Percentiles rank a stretch among this genome's conserved stretches.
Conservation (phyloP, 2,113 vertebrate genomes). For the Parus major region DNA sequence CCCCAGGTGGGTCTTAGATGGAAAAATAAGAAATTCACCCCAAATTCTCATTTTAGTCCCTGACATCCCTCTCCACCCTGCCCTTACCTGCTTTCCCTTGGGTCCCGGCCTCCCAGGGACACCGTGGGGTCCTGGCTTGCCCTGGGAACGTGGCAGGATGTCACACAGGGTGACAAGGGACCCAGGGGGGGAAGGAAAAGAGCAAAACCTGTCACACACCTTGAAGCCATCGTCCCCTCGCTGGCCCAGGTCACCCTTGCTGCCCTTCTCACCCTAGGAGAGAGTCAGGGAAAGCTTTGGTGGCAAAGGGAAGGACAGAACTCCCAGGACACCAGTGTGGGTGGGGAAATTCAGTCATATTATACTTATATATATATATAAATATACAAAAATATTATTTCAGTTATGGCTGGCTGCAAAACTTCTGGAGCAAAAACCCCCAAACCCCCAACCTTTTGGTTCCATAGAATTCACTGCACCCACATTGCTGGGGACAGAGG, state of each 20-base stretch:
- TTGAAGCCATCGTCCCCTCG: conserved; percentile 78
- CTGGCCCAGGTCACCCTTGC: conserved; percentile 74
- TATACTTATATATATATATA: too few species aligned
- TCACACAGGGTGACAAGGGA: not conserved
- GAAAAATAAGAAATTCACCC: not conserved
- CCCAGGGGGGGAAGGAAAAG: not conserved
- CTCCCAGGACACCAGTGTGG: rapidly evolving
- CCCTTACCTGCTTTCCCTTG: conserved; percentile 83
- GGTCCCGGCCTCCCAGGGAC: conserved; percentile 67
- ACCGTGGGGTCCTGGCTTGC: conserved; percentile 74
- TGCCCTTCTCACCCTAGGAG: conserved; percentile 83
- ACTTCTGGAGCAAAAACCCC: too few species aligned
- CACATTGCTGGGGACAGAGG: not conserved
- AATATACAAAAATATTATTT: not conserved
- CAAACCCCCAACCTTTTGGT: not conserved
- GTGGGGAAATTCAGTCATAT: not conserved
- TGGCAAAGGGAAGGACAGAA: not conserved
- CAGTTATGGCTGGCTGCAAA: not conserved
- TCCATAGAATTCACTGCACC: not conserved
- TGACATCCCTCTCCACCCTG: not conserved
- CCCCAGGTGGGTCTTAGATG: not conserved
- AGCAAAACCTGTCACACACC: conserved; percentile 58
- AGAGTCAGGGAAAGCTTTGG: not conserved
- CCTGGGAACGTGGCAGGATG: conserved; percentile 57
- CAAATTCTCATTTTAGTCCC: not conserved